phyloP scores from a whole-genome alignment of 2,888 invertebrate species.

The Orthonychiurus folsomi region DNA sequence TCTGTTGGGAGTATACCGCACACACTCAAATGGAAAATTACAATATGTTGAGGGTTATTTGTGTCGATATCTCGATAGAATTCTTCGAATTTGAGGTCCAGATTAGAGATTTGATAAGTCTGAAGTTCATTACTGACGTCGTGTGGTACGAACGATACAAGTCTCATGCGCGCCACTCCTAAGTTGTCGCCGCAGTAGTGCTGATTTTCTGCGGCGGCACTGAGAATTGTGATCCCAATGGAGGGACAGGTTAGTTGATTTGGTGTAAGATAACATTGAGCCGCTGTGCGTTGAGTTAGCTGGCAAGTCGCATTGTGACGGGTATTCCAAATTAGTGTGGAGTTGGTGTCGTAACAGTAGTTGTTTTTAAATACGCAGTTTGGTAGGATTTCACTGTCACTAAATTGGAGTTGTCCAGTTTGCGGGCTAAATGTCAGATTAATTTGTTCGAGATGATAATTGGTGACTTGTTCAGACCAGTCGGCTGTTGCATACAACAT shows the following conservation, averaged over 20 bases:
- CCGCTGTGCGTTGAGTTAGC: neutral
- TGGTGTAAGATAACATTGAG: neutral
- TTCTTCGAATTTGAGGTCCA: too few relatives aligned
- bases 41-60: neutral
- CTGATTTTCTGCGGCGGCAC: neutral
- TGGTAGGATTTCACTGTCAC: neutral
- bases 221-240: neutral
- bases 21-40: neutral
- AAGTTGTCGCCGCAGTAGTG: neutral
- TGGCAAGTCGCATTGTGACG: neutral
- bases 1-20: neutral
- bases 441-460: neutral
- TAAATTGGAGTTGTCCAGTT: neutral
- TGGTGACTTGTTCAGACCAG: neutral
- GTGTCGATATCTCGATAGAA: too few relatives aligned
- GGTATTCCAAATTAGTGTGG: neutral
- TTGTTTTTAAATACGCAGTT: neutral
- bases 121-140: neutral
- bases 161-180: neutral
- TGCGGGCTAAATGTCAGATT: neutral
- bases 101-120: neutral
- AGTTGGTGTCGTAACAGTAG: neutral
- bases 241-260: neutral
- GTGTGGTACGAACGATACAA: neutral
- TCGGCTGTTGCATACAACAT: neutral